A percentile compares a stretch with the other conserved stretches of the same genome.
Evolutionary conservation across 2,797 vertebrate genomes (phyloP).

Genomic region (Oreortyx pictus): DNA sequence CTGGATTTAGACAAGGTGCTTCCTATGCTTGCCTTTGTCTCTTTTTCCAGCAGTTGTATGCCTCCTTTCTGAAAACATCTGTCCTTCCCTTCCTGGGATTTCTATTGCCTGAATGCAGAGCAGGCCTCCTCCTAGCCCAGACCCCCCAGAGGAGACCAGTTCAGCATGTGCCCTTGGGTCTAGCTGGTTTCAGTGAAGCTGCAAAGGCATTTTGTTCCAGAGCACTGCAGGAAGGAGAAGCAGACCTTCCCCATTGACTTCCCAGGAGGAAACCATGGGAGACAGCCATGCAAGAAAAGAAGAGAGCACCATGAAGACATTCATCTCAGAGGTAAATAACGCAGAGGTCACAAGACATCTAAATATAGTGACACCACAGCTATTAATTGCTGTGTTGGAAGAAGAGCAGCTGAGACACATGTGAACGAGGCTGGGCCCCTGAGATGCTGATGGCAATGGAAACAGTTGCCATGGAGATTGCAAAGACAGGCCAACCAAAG

Average conservation of each 20-base stretch:
- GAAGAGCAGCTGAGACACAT: slow-evolving; percentile 56
- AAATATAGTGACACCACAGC: slow-evolving; percentile 17
- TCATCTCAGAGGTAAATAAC: not conserved
- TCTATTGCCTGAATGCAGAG: not conserved
- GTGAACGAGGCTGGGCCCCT: slow-evolving; percentile 58
- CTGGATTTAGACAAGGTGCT: not conserved
- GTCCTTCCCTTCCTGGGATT: not conserved
- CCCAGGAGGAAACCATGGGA: not conserved
- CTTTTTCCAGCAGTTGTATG: no score
- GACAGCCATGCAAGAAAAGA: not conserved
- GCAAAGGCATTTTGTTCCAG: not conserved
- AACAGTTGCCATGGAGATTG: slow-evolving; percentile 79
- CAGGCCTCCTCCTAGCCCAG: not conserved
- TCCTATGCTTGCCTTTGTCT: no score
- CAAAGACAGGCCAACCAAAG: slow-evolving; percentile 72
- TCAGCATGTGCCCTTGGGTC: not conserved
- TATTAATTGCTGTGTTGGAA: slow-evolving; percentile 68
- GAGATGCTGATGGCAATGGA: slow-evolving; percentile 75
- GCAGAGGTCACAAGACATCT: slow-evolving; percentile 22
- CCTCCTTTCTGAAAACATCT: not conserved
- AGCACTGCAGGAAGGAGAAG: fast-evolving
- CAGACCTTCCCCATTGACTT: not conserved
- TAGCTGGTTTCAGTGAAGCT: not conserved
- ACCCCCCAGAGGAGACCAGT: not conserved
- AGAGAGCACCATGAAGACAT: not conserved